A percentile compares a stretch with the other conserved stretches of the same genome.
phyloP scores from a whole-genome alignment of 2,888 invertebrate genomes.

The Allophyes oxyacanthae region DNA sequence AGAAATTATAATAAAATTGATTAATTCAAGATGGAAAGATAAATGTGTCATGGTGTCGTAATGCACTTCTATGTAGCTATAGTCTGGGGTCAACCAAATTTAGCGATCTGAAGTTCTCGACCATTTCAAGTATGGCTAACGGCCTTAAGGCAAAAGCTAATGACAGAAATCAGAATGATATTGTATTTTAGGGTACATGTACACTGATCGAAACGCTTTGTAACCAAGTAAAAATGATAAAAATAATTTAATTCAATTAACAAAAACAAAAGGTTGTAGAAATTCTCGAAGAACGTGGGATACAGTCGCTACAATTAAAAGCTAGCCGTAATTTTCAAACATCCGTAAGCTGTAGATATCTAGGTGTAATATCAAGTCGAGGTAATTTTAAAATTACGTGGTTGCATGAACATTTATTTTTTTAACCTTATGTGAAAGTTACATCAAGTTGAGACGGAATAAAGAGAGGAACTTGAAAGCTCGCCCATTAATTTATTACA shows the following conservation, averaged over 20 bases:
- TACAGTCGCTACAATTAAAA: slow-evolving; percentile 23
- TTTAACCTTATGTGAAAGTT: slow-evolving; percentile 64
- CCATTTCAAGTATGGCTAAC: not conserved
- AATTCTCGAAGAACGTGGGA: slow-evolving; percentile 28
- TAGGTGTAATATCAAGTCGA: slow-evolving; percentile 45
- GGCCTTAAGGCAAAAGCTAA: too few species aligned
- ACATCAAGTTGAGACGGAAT: slow-evolving; percentile 52
- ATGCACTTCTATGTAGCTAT: slow-evolving; percentile 11
- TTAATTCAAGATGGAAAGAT: slow-evolving; percentile 41
- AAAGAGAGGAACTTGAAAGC: slow-evolving; percentile 71
- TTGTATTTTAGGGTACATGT: slow-evolving; percentile 9
- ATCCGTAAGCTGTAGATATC: slow-evolving; percentile 30
- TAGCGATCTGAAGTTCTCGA: not conserved
- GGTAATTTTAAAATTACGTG: slow-evolving; percentile 48
- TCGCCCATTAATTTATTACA: slow-evolving; percentile 75
- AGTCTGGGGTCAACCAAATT: slow-evolving; percentile 7
- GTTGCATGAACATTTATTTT: slow-evolving; percentile 56
- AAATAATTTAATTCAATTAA: slow-evolving; percentile 45
- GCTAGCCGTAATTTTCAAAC: slow-evolving; percentile 22
- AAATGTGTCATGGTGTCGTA: slow-evolving; percentile 33
- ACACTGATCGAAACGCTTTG: slow-evolving; percentile 30
- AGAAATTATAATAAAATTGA: slow-evolving; percentile 35
- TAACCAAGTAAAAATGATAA: slow-evolving; percentile 37
- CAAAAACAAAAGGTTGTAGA: slow-evolving; percentile 27
- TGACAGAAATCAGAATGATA: slow-evolving; percentile 1